These are phyloP conservation scores for Dendrolimus punctatus DNA, from an alignment of 1,140 invertebrate genomes.

Conservation along the genomic window DNA sequence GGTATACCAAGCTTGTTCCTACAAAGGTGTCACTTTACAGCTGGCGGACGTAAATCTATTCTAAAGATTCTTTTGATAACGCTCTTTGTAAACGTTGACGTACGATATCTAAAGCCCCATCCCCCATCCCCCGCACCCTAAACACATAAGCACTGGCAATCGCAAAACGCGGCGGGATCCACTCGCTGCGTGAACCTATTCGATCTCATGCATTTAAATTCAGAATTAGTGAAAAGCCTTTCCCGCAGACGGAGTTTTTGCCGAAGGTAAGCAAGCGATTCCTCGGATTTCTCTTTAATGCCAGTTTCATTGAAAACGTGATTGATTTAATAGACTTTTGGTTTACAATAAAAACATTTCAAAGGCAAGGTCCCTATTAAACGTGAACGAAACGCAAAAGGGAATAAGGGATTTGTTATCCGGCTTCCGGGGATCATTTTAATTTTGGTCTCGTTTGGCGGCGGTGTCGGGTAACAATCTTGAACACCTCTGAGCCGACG, in stretches of 20 bases:
- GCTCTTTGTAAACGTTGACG: constrained; percentile 26
- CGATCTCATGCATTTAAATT: constrained; percentile 70
- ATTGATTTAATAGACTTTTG: constrained; percentile 46
- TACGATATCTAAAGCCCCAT: constrained; percentile 26
- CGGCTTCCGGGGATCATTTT: no score
- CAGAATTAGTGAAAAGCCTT: constrained; percentile 61
- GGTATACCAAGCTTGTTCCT: no score
- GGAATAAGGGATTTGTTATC: neutral
- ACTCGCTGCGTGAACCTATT: constrained; percentile 50
- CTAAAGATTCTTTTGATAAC: constrained; percentile 28
- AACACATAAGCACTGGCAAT: constrained; percentile 54
- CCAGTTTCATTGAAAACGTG: constrained; percentile 48
- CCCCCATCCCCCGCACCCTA: constrained; percentile 39
- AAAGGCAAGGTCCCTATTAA: constrained; percentile 1
- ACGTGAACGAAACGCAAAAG: constrained; percentile 4
- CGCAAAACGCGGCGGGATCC: constrained; percentile 39
- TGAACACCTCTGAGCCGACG: constrained; percentile 27
- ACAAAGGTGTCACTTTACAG: neutral
- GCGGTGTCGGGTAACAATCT: constrained; percentile 9
- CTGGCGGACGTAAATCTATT: constrained; percentile 24
- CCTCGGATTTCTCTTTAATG: constrained; percentile 43
- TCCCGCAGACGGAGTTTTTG: constrained; percentile 46
- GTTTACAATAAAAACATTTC: constrained; percentile 23
- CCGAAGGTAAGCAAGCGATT: constrained; percentile 48
- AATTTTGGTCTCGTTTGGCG: no score